Conservation (phyloP, 2,797 vertebrate genomes). For the Vireo griseus region DNA sequence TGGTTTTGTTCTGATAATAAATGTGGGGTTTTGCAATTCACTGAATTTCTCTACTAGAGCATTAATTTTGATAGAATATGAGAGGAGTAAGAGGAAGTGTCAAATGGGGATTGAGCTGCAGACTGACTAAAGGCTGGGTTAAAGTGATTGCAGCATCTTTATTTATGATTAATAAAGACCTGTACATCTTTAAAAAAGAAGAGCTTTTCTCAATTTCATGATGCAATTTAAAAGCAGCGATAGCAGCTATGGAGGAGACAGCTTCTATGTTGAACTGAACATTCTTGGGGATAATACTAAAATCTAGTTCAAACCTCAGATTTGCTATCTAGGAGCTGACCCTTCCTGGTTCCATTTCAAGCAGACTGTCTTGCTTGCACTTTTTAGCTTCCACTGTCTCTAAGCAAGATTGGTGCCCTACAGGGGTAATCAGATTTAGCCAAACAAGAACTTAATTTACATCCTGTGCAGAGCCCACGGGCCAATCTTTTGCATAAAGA, state of each 20-base stretch:
- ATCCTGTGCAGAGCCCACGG: not conserved
- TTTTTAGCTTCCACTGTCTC: not conserved
- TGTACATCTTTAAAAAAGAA: not conserved
- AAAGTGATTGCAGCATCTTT: not conserved
- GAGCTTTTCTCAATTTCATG: not conserved
- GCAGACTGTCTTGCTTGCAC: not conserved
- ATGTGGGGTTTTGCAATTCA: not conserved
- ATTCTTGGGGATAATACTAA: not conserved
- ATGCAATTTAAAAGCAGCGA: not conserved
- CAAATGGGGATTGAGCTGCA: not conserved
- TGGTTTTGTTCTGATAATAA: not conserved
- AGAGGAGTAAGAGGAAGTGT: not conserved
- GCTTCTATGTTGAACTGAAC: not conserved
- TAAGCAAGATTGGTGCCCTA: not conserved
- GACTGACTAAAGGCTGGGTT: not conserved
- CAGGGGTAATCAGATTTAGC: not conserved
- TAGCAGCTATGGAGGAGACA: not conserved
- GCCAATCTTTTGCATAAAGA: conserved; percentile 10
- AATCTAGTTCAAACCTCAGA: not conserved
- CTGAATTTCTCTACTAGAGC: not conserved
- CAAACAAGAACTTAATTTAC: conserved; percentile 18
- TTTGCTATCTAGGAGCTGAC: not conserved
- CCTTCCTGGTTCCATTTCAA: not conserved
- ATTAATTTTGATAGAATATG: not conserved
- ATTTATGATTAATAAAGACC: not conserved